These are phyloP conservation scores for Conger conger DNA, from an alignment of 2,113 vertebrate species.

Conservation along the genomic window DNA sequence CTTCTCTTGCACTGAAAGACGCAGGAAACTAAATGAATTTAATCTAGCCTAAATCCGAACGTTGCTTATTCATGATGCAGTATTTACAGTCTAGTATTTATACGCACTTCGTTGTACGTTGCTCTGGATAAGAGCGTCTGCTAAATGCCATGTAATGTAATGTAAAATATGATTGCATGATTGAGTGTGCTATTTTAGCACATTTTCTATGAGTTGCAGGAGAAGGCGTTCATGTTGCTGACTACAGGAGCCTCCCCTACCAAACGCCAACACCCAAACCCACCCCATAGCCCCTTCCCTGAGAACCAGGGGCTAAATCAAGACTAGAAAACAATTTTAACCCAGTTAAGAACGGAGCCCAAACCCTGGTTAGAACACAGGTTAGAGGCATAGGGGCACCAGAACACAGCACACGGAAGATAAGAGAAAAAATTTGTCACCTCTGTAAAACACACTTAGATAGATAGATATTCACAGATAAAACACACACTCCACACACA, in stretches of 20 bases:
- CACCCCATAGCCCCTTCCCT: neutral
- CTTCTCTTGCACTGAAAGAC: too few species aligned
- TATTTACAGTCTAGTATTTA: neutral
- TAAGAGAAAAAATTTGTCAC: neutral
- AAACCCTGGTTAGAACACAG: too few species aligned
- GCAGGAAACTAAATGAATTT: too few species aligned
- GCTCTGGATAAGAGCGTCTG: too few species aligned
- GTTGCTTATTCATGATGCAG: neutral
- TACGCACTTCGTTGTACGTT: neutral
- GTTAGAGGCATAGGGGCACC: neutral
- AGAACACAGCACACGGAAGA: neutral
- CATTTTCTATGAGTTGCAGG: too few species aligned
- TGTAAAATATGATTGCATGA: too few species aligned
- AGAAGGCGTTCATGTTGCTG: too few species aligned
- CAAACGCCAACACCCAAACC: neutral
- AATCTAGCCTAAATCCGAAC: too few species aligned
- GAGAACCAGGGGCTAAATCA: neutral
- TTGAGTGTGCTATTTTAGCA: too few species aligned
- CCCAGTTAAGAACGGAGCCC: neutral
- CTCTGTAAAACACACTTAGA: neutral
- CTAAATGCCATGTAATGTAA: too few species aligned
- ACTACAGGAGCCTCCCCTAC: neutral
- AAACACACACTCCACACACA: too few species aligned
- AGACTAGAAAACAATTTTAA: neutral
- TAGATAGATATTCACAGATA: too few species aligned